Conservation (phyloP, 2,888 invertebrate species). For the Cantharis nigra region DNA sequence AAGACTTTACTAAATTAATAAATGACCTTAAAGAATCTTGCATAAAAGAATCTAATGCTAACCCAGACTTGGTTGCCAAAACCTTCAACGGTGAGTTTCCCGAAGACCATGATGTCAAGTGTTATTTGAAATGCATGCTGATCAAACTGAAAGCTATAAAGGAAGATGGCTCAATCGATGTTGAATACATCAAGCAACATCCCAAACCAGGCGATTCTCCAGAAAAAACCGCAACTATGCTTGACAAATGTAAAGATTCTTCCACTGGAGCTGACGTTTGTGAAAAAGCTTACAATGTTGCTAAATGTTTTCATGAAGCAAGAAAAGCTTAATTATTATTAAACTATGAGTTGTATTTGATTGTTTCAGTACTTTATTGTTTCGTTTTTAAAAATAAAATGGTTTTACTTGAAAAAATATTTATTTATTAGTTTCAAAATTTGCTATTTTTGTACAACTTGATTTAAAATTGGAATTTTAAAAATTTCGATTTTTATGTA, state of each 20-base stretch:
- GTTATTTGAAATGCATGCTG: constrained; percentile 59
- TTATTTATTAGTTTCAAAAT: background rate
- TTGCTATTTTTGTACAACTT: background rate
- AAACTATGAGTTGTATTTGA: background rate
- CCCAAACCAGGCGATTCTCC: constrained; percentile 54
- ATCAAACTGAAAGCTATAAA: constrained; percentile 57
- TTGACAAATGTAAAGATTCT: constrained; percentile 54
- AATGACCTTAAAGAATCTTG: background rate
- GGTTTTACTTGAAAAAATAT: background rate
- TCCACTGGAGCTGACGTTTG: constrained; percentile 45
- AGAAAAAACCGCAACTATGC: constrained; percentile 48
- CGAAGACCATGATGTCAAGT: constrained; percentile 50
- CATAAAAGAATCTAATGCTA: background rate
- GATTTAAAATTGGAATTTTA: background rate
- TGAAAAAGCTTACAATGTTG: constrained; percentile 36
- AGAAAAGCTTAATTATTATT: background rate
- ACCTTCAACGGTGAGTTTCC: background rate
- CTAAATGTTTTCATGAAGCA: constrained; percentile 36
- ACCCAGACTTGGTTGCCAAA: background rate
- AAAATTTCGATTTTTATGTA: too few relatives aligned
- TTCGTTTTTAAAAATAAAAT: background rate
- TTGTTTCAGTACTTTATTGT: background rate
- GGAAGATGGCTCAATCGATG: constrained; percentile 25
- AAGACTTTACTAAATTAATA: background rate
- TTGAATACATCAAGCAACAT: constrained; percentile 52